Evolutionary conservation across 2,888 invertebrate genomes (phyloP).

Genomic region (Crossocerus cetratus): DNA sequence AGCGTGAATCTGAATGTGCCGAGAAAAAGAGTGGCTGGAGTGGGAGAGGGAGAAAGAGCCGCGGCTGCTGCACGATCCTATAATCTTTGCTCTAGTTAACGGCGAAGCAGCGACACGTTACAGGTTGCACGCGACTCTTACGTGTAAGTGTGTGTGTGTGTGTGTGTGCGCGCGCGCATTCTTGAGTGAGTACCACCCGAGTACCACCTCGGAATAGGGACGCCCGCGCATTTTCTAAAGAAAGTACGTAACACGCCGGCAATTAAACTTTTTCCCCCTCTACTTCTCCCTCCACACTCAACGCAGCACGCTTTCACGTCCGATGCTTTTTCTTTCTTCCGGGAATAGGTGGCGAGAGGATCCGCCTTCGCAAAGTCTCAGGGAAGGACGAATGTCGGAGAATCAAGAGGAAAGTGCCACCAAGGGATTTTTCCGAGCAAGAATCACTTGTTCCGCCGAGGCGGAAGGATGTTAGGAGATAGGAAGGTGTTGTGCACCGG

Average conservation of each 20-base stretch:
- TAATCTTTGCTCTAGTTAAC: slow-evolving; percentile 44
- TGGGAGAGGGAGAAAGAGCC: not conserved
- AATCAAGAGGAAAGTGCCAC: not conserved
- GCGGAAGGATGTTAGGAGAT: not conserved
- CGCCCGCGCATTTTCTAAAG: slow-evolving; percentile 7
- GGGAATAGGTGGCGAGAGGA: not conserved
- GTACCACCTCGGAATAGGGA: slow-evolving; percentile 16
- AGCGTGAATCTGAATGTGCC: slow-evolving; percentile 27
- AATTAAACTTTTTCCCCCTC: not conserved
- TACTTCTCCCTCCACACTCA: not conserved
- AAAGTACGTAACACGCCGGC: not conserved
- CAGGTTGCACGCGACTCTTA: slow-evolving; percentile 14
- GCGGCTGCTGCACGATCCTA: not conserved
- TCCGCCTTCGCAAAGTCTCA: not conserved
- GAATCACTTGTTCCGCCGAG: not conserved
- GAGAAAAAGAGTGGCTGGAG: not conserved
- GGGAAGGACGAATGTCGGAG: not conserved
- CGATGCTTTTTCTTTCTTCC: slow-evolving; percentile 3
- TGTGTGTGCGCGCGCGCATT: not conserved
- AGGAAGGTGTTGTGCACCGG: too few species aligned
- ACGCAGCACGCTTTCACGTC: not conserved
- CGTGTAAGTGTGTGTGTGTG: too few species aligned
- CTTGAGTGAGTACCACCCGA: not conserved
- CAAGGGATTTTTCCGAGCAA: not conserved
- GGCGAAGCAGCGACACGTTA: slow-evolving; percentile 23